Percentiles rank a stretch among this genome's conserved stretches.
These are phyloP conservation scores for Empis livida DNA, from an alignment of 2,888 invertebrate species.

Conservation along the genomic window DNA sequence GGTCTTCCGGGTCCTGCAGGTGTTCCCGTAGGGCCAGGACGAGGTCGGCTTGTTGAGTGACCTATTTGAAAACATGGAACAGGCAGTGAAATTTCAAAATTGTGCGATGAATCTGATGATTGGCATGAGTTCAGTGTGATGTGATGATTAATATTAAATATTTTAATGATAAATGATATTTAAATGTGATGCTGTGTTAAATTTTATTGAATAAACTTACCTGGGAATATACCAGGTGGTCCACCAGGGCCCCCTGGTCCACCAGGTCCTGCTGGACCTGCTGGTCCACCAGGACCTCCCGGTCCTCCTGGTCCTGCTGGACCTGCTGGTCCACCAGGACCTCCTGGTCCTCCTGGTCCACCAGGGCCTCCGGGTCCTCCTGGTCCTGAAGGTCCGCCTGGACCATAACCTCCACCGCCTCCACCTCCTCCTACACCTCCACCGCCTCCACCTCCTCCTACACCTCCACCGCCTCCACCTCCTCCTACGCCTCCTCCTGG, in stretches of 20 bases:
- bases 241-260: slow-evolving; percentile 28
- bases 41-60: slow-evolving; percentile 35
- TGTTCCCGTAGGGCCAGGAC: slow-evolving; percentile 14
- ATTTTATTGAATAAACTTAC: slow-evolving; percentile 2
- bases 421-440: slow-evolving; percentile 20
- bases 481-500: slow-evolving; percentile 11
- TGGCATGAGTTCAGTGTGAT: too few species aligned
- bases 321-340: slow-evolving; percentile 20
- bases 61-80: slow-evolving; percentile 5
- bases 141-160: background rate
- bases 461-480: slow-evolving; percentile 14
- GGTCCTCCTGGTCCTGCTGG: slow-evolving; percentile 36
- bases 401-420: slow-evolving; percentile 15
- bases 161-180: background rate
- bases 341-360: slow-evolving; percentile 22
- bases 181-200: background rate
- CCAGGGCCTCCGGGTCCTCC: slow-evolving; percentile 13
- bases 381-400: slow-evolving; percentile 17
- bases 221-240: slow-evolving; percentile 18
- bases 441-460: slow-evolving; percentile 20
- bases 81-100: background rate
- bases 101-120: too few species aligned
- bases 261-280: slow-evolving; percentile 16
- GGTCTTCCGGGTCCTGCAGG: slow-evolving; percentile 25
- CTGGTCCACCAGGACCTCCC: slow-evolving; percentile 21